phyloP scores from a whole-genome alignment of 2,888 invertebrate genomes.

The Nemotelus pantherinus region DNA sequence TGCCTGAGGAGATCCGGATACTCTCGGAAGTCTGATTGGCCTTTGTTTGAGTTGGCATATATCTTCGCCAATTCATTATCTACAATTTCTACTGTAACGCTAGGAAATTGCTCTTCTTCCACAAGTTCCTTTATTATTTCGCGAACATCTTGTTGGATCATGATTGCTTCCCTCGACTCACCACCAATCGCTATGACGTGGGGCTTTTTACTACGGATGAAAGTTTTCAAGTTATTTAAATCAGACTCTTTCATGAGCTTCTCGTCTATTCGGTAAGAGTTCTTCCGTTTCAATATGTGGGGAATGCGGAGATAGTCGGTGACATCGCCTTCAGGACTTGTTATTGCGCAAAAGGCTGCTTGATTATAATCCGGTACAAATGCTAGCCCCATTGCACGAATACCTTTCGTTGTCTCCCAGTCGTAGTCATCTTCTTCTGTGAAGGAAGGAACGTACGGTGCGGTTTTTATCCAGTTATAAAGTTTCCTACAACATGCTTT shows the following conservation, averaged over 20 bases:
- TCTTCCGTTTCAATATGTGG: constrained; percentile 84
- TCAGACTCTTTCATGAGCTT: constrained; percentile 75
- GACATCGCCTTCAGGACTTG: constrained; percentile 91
- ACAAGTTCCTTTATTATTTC: constrained; percentile 78
- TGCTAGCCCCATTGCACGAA: constrained; percentile 87
- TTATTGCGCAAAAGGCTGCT: constrained; percentile 87
- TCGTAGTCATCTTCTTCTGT: constrained; percentile 91
- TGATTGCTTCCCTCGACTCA: constrained; percentile 87
- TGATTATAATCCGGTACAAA: constrained; percentile 86
- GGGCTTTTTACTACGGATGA: constrained; percentile 90
- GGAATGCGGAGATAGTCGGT: constrained; percentile 90
- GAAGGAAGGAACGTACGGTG: constrained; percentile 78
- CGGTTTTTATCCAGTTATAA: constrained; percentile 87
- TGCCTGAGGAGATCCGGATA: constrained; percentile 91
- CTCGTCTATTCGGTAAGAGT: constrained; percentile 75
- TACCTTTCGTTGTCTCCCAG: constrained; percentile 81
- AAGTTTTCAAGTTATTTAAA: constrained; percentile 76
- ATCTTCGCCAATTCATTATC: constrained; percentile 95
- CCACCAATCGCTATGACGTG: constrained; percentile 93
- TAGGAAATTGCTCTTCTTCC: constrained; percentile 87
- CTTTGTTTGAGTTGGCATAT: constrained; percentile 90
- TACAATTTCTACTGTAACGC: constrained; percentile 87
- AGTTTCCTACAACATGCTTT: constrained; percentile 86
- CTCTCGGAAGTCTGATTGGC: constrained; percentile 87
- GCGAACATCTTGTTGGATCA: constrained; percentile 81